phyloP scores from a whole-genome alignment of 2,888 invertebrate species.

The Dasypogon diadema region DNA sequence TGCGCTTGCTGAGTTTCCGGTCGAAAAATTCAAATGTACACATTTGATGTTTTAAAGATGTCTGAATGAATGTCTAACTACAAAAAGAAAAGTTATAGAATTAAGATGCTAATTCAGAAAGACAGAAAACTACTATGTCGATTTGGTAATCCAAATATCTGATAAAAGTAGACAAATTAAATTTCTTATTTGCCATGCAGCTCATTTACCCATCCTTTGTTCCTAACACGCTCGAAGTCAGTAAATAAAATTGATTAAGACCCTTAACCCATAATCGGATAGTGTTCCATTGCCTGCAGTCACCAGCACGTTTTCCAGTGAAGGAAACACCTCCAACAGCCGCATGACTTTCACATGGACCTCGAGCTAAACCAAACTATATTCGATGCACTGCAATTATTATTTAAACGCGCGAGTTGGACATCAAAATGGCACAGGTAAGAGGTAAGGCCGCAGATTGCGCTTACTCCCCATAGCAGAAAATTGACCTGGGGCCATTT shows the following conservation, averaged over 20 bases:
- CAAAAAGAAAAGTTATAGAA: no score
- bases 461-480: background rate
- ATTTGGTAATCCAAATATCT: no score
- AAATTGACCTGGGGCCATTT: background rate
- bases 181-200: background rate
- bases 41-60: no score
- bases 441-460: constrained; percentile 1
- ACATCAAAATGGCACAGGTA: constrained; percentile 17
- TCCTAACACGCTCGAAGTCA: background rate
- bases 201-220: constrained; percentile 11
- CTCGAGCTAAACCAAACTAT: background rate
- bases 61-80: no score
- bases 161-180: constrained; percentile 5
- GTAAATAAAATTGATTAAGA: constrained; percentile 24
- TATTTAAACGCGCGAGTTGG: constrained; percentile 8
- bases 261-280: constrained; percentile 26
- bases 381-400: constrained; percentile 1
- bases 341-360: constrained; percentile 3
- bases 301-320: background rate
- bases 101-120: no score
- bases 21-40: no score
- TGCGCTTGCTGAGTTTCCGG: no score
- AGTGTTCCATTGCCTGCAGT: constrained; percentile 10
- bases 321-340: constrained; percentile 21
- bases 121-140: no score